Evolutionary conservation across 2,797 vertebrate species (phyloP), one percentile per base, ranked within the genome.

Genomic region (Chanos chanos): DNA sequence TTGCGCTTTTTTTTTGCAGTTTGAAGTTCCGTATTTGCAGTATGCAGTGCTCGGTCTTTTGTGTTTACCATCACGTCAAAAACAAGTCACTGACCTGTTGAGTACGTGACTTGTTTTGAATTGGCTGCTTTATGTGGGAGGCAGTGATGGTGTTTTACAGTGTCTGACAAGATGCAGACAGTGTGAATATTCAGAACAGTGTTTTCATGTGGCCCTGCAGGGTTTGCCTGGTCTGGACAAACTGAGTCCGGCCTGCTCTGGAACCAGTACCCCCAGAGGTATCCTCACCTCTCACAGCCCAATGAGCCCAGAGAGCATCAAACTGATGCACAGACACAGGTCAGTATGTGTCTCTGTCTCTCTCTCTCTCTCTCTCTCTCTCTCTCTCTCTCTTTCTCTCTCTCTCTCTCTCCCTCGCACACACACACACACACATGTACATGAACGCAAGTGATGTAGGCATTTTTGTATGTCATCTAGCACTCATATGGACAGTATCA

Each of bases 281-380:
- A 92, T 92, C 30, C 86, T 97, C 58, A 83, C 93, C 16, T 92
- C 95, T 0, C 96, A 98, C 43, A 92, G 91, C 66, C 92, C 97
- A 65, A 93, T 98, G 93, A 99, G 94, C 77, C 94, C 94, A 0
- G 97, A 99, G 81, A 96, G 90, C 68, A 83, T 96, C 59, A 94
- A 94, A 72, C 89, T 98, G 77, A 79, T 97, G 25, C 96, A 99
- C 76, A 89, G 95, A 75, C 95, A 99, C 91, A 98, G 96, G 95
- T 95, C 81, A 51, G 66, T 58, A 19, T 5, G 55, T 61, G 65
- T 19, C 10, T n/a, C 37, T 39, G 53, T 61, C 40, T 34, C 30
- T 39, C 7, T 19, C 51, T 21, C 55, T 18, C 25, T 36, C 36
- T 15, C 43, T 18, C 44, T 41, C 31, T 44, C 33, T 37, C 40